phyloP scores from a whole-genome alignment of 1,140 invertebrate species.

The Lasioglossum albipes region DNA sequence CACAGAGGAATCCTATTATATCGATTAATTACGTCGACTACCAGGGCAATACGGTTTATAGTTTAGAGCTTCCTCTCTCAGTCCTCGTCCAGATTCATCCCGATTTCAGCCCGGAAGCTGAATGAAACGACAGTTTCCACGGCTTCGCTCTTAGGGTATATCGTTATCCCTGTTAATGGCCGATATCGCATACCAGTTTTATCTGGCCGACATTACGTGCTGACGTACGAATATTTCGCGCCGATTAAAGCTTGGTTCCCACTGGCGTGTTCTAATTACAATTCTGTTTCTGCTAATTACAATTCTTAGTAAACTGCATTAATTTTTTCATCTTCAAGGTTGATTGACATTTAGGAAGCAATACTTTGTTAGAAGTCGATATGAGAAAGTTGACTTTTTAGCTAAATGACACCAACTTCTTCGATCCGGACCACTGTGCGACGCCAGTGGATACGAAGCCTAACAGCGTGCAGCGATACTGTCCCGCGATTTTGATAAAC shows the following conservation, averaged over 20 bases:
- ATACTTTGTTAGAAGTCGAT: too few species aligned
- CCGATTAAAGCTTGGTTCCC: slow-evolving; percentile 18
- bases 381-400: too few species aligned
- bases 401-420: too few species aligned
- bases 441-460: too few species aligned
- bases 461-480: slow-evolving; percentile 15
- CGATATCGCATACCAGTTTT: slow-evolving; percentile 58
- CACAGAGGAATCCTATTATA: neutral
- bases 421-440: too few species aligned
- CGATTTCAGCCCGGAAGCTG: slow-evolving; percentile 34
- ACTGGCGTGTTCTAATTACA: too few species aligned
- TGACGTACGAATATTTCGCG: slow-evolving; percentile 32
- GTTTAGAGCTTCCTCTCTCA: slow-evolving; percentile 22
- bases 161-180: slow-evolving; percentile 34
- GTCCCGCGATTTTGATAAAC: slow-evolving; percentile 65
- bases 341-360: too few species aligned
- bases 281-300: too few species aligned
- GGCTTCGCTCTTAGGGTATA: neutral
- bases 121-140: neutral
- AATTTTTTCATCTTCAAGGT: too few species aligned
- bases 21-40: neutral
- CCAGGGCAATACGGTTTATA: slow-evolving; percentile 10
- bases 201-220: slow-evolving; percentile 58
- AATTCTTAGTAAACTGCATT: too few species aligned
- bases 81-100: neutral